Evolutionary conservation across 1,140 invertebrate genomes (phyloP).

Genomic region (Neotoxoptera formosana): DNA sequence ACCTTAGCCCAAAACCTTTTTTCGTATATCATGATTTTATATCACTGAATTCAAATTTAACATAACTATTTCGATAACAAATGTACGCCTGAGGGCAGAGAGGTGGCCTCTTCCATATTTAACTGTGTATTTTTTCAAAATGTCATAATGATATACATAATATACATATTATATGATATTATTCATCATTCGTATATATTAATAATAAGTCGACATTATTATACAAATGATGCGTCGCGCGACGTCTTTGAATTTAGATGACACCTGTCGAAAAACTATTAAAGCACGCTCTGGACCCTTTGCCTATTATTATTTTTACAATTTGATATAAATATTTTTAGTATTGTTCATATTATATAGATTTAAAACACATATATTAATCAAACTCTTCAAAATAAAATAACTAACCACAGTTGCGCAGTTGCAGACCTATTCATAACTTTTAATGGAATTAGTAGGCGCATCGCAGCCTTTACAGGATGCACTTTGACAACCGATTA

Average conservation of each 20-base stretch:
- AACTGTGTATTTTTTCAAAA: not conserved
- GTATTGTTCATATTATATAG: not conserved
- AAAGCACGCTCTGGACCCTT: not conserved
- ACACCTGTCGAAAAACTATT: not conserved
- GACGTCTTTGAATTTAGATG: not conserved
- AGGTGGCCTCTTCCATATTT: no score
- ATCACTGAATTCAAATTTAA: no score
- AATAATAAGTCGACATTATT: not conserved
- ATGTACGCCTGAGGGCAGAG: no score
- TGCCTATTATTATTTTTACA: not conserved
- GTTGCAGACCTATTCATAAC: not conserved
- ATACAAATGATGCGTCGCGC: not conserved
- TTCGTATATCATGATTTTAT: no score
- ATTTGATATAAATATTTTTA: not conserved
- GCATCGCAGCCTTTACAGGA: not conserved
- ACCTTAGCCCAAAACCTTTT: no score
- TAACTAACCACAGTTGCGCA: not conserved
- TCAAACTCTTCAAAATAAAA: not conserved
- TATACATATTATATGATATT: not conserved
- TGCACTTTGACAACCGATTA: not conserved
- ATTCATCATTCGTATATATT: not conserved
- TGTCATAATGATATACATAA: not conserved
- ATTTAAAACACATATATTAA: not conserved
- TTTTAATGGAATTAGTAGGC: not conserved
- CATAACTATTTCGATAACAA: no score